These are phyloP conservation scores for Corythornis leucogaster DNA, from an alignment of 2,797 vertebrate genomes.

Conservation along the genomic window DNA sequence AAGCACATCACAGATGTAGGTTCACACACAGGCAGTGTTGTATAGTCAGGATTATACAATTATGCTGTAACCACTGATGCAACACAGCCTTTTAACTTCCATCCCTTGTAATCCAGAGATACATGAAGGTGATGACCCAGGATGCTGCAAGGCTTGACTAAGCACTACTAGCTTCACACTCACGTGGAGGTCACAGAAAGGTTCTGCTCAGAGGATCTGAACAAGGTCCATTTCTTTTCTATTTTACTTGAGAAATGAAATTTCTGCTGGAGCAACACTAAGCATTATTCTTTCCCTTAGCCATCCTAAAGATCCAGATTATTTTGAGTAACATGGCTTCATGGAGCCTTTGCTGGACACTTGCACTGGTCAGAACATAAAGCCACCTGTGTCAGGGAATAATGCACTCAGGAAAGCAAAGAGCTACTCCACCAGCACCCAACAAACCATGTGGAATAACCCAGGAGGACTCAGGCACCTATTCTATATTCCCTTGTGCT, in stretches of 20 bases:
- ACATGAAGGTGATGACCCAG: not conserved
- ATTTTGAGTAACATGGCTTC: not conserved
- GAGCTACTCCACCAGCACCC: not conserved
- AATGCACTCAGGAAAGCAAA: not conserved
- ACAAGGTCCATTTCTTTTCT: rapidly evolving
- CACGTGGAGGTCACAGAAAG: not conserved
- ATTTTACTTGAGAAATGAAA: not conserved
- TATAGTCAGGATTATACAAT: not conserved
- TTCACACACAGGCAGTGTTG: not conserved
- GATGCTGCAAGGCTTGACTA: not conserved
- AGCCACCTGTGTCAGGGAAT: not conserved
- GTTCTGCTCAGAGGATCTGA: not conserved
- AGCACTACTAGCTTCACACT: not conserved
- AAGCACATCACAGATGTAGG: not conserved
- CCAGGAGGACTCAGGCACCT: not conserved
- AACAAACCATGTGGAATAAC: not conserved
- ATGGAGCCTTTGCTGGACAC: not conserved
- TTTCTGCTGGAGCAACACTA: not conserved
- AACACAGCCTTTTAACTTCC: not conserved
- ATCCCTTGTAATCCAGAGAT: not conserved
- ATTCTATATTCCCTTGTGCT: not conserved
- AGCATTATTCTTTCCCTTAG: not conserved
- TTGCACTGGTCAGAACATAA: not conserved
- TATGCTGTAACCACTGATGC: not conserved
- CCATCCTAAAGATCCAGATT: not conserved